Evolutionary conservation across 2,888 invertebrate species (phyloP), one percentile per base, ranked within the genome.

Genomic region (Philonicus albiceps): DNA sequence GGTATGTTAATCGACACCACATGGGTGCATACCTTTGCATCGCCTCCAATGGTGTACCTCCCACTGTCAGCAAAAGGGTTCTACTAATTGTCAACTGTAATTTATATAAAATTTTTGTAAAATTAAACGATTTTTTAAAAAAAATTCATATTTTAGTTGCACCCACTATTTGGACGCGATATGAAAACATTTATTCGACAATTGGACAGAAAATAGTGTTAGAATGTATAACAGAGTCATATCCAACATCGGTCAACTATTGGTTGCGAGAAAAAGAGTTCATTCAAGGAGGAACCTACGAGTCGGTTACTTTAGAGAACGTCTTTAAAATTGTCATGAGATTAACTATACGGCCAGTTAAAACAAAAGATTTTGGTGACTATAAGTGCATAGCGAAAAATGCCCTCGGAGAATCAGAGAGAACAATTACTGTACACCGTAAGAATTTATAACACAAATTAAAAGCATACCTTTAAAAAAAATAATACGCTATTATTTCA

Each of bases 341-440:
- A 88, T 93, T 96, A 86, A 95, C 94, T 75, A 94, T 96, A 89
- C 93, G 94, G 86, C 94, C 95, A 85, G 94, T 96, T 78, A 94
- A 94, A 40, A 93, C 93, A 83, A 92, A 93, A 11, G 96, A 96
- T 92, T 96, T 95, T 90, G 96, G 96, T 31, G 94, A 95, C 81
- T 96, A 96, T 92, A 95, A 95, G 92, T 97, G 97, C 92, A 94
- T 96, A 88, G 95, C 96, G 34, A 96, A 96, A 93, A 97, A 97
- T 92, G 95, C 96, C 1, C 92, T 96, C 30, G 96, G 96, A 8
- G 96, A 96, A 90, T 91, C 91, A 11, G 91, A 92, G 87, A 91
- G 90, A 81, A 90, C 89, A 30, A 92, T 92, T 6, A 88, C 88
- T 34, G 85, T 89, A 7, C 81, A 86, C 81, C 88, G 89, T 89